A percentile compares a stretch with the other conserved stretches of the same genome.
Conservation (phyloP, 2,888 invertebrate genomes). For the Cerastoderma edule region DNA sequence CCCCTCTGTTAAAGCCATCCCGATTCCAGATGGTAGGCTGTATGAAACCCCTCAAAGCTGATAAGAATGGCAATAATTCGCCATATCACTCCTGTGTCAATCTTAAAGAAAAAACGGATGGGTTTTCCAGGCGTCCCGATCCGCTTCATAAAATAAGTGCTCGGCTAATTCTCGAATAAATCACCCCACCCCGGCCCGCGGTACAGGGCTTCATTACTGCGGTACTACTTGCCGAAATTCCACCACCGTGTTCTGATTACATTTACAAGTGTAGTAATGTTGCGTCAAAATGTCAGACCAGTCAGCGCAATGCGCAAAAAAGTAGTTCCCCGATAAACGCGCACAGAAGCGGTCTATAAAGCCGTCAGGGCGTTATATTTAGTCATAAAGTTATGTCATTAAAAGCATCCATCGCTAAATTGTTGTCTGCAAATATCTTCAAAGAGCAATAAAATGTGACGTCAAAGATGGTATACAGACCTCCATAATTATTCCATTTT, state of each 20-base stretch:
- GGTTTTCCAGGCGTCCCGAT: constrained; percentile 38
- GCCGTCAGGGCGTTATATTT: constrained; percentile 11
- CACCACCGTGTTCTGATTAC: constrained; percentile 29
- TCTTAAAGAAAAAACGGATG: constrained; percentile 32
- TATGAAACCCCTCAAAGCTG: constrained; percentile 17
- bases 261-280: constrained; percentile 32
- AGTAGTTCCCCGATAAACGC: constrained; percentile 17
- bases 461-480: not conserved
- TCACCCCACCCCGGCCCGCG: constrained; percentile 22
- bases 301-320: constrained; percentile 22
- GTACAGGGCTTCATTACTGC: constrained; percentile 12
- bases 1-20: constrained; percentile 10
- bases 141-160: constrained; percentile 39
- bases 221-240: constrained; percentile 24
- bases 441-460: not conserved
- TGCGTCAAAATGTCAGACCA: constrained; percentile 29
- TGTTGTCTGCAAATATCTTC: constrained; percentile 11
- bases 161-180: constrained; percentile 35
- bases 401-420: not conserved
- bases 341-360: not conserved
- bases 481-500: not conserved
- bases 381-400: constrained; percentile 15
- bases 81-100: constrained; percentile 37
- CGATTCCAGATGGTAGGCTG: constrained; percentile 21
- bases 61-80: constrained; percentile 32